These are phyloP conservation scores for Pammene aurita DNA, from an alignment of 2,888 invertebrate genomes.

Conservation along the genomic window DNA sequence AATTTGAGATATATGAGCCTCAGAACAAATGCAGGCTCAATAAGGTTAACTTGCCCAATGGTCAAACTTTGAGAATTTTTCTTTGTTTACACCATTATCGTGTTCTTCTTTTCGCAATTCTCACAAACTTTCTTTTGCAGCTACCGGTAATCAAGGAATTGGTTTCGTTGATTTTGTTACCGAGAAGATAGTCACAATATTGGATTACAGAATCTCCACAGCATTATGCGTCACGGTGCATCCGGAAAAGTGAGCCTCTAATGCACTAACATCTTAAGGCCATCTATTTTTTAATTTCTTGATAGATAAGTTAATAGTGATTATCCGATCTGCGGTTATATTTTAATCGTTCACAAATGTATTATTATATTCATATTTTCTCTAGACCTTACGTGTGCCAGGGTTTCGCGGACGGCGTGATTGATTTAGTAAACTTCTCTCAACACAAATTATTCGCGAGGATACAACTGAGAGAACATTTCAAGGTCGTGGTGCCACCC, in stretches of 20 bases:
- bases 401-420: constrained; percentile 74
- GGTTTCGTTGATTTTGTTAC: constrained; percentile 77
- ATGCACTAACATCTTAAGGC: too few relatives aligned
- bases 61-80: too few relatives aligned
- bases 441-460: constrained; percentile 60
- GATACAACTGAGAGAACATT: constrained; percentile 62
- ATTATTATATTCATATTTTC: constrained; percentile 4
- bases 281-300: too few relatives aligned
- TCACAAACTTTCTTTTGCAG: constrained; percentile 51
- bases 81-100: too few relatives aligned
- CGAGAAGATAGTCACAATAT: constrained; percentile 68
- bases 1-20: too few relatives aligned
- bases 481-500: constrained; percentile 62
- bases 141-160: constrained; percentile 73
- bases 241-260: constrained; percentile 74
- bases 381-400: constrained; percentile 74
- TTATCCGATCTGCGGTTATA: too few relatives aligned
- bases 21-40: too few relatives aligned
- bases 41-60: too few relatives aligned
- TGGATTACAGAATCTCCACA: constrained; percentile 66
- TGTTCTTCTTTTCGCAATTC: too few relatives aligned
- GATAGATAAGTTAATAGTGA: too few relatives aligned
- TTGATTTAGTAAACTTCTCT: constrained; percentile 74
- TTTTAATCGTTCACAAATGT: too few relatives aligned
- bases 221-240: constrained; percentile 76